A percentile compares a stretch with the other conserved stretches of the same genome.
Conservation (phyloP, 2,113 vertebrate genomes). For the Notarius quadriscutis region DNA sequence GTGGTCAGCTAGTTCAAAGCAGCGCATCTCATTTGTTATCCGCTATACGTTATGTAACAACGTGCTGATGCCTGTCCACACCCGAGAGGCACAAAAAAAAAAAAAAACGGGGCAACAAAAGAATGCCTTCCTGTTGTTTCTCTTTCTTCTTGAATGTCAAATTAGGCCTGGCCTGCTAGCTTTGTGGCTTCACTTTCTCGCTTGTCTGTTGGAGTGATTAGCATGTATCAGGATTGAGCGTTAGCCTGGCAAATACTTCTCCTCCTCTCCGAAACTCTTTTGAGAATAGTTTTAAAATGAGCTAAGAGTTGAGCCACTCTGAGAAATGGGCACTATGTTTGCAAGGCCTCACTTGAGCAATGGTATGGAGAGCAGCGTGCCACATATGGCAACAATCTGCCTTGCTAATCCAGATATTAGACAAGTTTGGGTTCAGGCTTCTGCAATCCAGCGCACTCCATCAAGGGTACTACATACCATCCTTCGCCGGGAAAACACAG, state of each 20-base stretch:
- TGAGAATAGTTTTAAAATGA: conserved; percentile 10
- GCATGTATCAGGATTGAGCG: conserved; percentile 50
- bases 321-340: conserved; percentile 6
- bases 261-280: not conserved
- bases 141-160: conserved; percentile 40
- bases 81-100: conserved; percentile 55
- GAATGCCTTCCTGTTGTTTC: conserved; percentile 56
- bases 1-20: conserved; percentile 80
- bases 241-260: not conserved
- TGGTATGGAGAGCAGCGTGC: conserved; percentile 65
- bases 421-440: conserved; percentile 70
- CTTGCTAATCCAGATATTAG: conserved; percentile 72
- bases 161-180: conserved; percentile 50
- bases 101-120: conserved; percentile 50
- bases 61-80: conserved; percentile 62
- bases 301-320: not conserved
- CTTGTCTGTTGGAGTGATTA: conserved; percentile 63
- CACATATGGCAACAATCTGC: conserved; percentile 79
- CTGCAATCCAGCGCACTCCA: conserved; percentile 61
- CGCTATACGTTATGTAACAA: conserved; percentile 71
- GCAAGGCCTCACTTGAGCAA: not conserved
- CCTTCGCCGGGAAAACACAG: conserved; percentile 46
- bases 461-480: conserved; percentile 61
- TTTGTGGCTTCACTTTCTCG: conserved; percentile 37
- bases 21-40: conserved; percentile 76